These are phyloP conservation scores for Crypturellus undulatus DNA, from an alignment of 2,113 vertebrate genomes.

Conservation along the genomic window DNA sequence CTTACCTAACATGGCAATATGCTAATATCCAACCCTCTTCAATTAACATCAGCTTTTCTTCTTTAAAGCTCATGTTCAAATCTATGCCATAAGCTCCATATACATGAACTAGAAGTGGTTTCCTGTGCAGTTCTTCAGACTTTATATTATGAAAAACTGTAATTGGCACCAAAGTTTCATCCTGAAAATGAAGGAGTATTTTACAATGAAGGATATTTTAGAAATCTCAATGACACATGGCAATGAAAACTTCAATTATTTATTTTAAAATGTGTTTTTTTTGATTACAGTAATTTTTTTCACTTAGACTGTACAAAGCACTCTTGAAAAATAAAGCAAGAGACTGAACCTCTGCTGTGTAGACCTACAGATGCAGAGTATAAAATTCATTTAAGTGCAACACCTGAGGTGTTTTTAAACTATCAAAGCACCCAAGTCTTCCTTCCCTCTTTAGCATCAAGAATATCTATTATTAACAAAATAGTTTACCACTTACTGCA, in stretches of 20 bases:
- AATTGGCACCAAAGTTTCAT: conserved; percentile 89
- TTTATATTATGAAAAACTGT: conserved; percentile 86
- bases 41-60: conserved; percentile 88
- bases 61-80: conserved; percentile 90
- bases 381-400: conserved; percentile 74
- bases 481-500: conserved; percentile 59
- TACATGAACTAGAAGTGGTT: conserved; percentile 90
- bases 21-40: conserved; percentile 94
- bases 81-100: conserved; percentile 96
- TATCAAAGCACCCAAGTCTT: conserved; percentile 51
- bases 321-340: conserved; percentile 68
- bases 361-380: conserved; percentile 35
- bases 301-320: conserved; percentile 64
- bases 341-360: conserved; percentile 64
- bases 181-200: conserved; percentile 82
- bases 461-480: conserved; percentile 62
- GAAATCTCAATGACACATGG: conserved; percentile 64
- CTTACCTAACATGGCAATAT: conserved; percentile 96
- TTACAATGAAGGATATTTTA: conserved; percentile 68
- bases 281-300: conserved; percentile 76
- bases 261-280: conserved; percentile 71
- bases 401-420: conserved; percentile 71
- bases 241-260: conserved; percentile 76
- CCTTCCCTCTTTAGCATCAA: conserved; percentile 30
- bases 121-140: conserved; percentile 76